Base-by-base conservation (phyloP, 2,888 invertebrate species). In the Eurytoma adleriae region DNA sequence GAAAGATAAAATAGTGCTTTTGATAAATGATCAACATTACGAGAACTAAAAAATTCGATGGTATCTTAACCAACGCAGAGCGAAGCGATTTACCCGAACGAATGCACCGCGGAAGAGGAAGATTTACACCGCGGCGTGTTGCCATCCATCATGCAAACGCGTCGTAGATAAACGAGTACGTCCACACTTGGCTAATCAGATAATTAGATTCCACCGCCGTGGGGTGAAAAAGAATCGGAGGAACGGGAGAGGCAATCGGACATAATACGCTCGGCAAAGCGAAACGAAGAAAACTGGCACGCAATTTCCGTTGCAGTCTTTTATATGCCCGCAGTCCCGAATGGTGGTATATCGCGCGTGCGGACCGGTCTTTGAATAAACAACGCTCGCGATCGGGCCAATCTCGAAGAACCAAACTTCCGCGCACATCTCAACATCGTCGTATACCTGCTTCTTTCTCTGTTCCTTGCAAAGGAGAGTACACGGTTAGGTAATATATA, bases 341-440 rank as follows among this genome's bases (percentile, higher is more conserved):
- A 40, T 10, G 40, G 40, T 10, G 40, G 13, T 52, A 3, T 20
- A 52, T 20, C 13, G 48, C n/a, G n/a, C 56, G 18, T 50, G 59
- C 18, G 40, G 40, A 7, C 40, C 12, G 16, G 70, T 14, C 67
- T 68, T 50, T 24, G 78, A 72, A 70, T 75, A 75, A 66, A 70
- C 74, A 75, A 14, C 14, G 24, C 1, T 14, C 14, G 54, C 14
- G 20, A 40, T 20, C 20, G 54, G 61, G 71, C 27, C 76, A 80
- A 76, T 80, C 76, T 72, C 61, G 67, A 30, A 67, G 62, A 71
- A 71, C 56, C 80, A 67, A 80, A 76, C 61, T 72, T 75, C 30
- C 24, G 16, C 18, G 40, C 5, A 14, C 20, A 54, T 40, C 16
- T 13, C 13, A 2, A 50, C n/a, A 71, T 10, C 52, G 12, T n/a